Evolutionary conservation across 2,888 invertebrate genomes (phyloP), one percentile per base, ranked within the genome.

Genomic region (Cremastinae sp.): DNA sequence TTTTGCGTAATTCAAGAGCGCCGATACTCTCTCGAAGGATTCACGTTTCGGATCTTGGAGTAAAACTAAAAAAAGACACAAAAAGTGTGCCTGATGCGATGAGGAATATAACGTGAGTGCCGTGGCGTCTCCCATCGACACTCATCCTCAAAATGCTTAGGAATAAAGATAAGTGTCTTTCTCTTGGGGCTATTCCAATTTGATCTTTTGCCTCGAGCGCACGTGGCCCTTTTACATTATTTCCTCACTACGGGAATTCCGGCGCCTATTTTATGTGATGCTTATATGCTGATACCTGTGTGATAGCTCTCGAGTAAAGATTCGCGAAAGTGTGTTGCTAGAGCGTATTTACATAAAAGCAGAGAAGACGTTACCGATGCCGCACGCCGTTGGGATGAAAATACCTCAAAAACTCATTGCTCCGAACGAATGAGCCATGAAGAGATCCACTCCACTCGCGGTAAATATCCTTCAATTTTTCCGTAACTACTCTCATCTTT

Each of bases 1-100:
- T 72, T 71, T 77, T 69, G 43, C 65, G 76, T 76, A 66, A 61
- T 76, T 58, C 62, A n/a, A n/a, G 39, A 49, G 37, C 51, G 59
- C 59, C 68, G 61, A 77, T 65, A 68, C 16, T 37, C 64, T 62
- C 20, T 39, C 49, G 43, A 10, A 51, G 28, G 28, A 59, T 10
- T 20, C 56, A 49, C 59, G 14, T 64, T 45, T 53, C 68, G 47
- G 45, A 47, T 22, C 49, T 5, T 5, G 2, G 28, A 28, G 28
- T 28, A 5, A 47, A 65, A 59, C 45, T 58, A 76, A 53, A 53
- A 58, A 53, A 58, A 58, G 9, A 2, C 4, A 18, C 39, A 45
- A 45, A 39, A 12, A 49, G 2, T 16, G 10, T 5, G 12, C 4
- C 62, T 18, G 0, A 14, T n/a, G 20, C 35, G 28, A 28, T 22